Evolutionary conservation across 1,140 invertebrate genomes (phyloP).

Genomic region (Macrocentrus cingulum): DNA sequence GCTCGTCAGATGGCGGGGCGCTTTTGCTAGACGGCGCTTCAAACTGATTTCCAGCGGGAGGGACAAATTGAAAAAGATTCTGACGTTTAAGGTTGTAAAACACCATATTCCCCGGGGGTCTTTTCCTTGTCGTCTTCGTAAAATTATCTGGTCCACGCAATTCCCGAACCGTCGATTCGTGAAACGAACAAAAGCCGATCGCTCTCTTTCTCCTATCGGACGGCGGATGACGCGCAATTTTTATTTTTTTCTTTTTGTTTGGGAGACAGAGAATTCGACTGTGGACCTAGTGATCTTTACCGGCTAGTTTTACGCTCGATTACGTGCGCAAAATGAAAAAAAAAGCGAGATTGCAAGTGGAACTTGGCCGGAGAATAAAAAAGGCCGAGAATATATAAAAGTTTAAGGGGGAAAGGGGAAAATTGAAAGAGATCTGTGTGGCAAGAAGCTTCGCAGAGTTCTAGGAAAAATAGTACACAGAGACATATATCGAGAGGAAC

Average conservation of each 20-base stretch:
- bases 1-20: too few relatives aligned
- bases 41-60: slow-evolving; percentile 14
- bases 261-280: background rate
- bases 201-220: slow-evolving; percentile 15
- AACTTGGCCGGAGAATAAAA: slow-evolving; percentile 20
- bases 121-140: slow-evolving; percentile 14
- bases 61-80: background rate
- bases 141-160: slow-evolving; percentile 14
- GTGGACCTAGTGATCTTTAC: slow-evolving; percentile 38
- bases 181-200: slow-evolving; percentile 24
- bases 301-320: slow-evolving; percentile 53
- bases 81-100: slow-evolving; percentile 5
- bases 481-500: slow-evolving; percentile 30
- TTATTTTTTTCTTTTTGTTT: slow-evolving; percentile 11
- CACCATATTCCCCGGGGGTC: background rate
- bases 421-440: slow-evolving; percentile 37
- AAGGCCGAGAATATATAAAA: slow-evolving; percentile 25
- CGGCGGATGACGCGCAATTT: background rate
- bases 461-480: slow-evolving; percentile 21
- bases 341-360: slow-evolving; percentile 46
- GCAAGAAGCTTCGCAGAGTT: slow-evolving; percentile 21
- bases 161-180: slow-evolving; percentile 24
- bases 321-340: slow-evolving; percentile 46
- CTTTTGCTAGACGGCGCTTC: too few relatives aligned
- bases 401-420: slow-evolving; percentile 17